A percentile compares a stretch with the other conserved stretches of the same genome.
phyloP scores from a whole-genome alignment of 2,113 vertebrate species.

The Chamaetylas fuelleborni region DNA sequence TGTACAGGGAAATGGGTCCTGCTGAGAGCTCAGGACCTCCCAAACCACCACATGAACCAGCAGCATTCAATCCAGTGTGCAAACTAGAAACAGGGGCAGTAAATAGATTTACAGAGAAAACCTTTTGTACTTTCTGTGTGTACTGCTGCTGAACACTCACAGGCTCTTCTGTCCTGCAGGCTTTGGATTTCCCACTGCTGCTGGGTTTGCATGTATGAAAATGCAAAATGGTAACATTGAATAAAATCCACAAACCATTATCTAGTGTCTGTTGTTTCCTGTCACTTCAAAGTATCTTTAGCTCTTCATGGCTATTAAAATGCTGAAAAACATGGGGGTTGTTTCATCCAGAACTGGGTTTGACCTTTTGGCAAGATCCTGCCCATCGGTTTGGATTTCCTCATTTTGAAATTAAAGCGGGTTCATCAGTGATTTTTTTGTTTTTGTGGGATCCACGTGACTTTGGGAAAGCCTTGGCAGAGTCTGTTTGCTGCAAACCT shows the following conservation, averaged over 20 bases:
- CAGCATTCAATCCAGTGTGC: neutral
- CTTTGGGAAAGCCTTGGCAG: neutral
- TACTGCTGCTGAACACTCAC: neutral
- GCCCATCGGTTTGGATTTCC: neutral
- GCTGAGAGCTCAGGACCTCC: neutral
- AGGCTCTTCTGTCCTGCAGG: neutral
- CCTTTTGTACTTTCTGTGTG: neutral
- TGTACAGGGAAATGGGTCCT: neutral
- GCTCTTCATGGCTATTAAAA: neutral
- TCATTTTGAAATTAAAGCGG: neutral
- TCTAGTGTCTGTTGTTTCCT: neutral
- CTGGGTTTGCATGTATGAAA: neutral
- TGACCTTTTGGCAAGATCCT: neutral
- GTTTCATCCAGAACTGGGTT: neutral
- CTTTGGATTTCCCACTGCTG: neutral
- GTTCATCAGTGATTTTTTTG: neutral
- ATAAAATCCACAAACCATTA: neutral
- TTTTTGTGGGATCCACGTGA: neutral
- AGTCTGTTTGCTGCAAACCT: neutral
- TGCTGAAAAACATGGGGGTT: neutral
- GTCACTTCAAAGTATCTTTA: neutral
- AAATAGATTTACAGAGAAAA: neutral
- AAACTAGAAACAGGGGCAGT: neutral
- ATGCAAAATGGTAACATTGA: neutral
- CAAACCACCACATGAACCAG: neutral